These are phyloP conservation scores for Sitophilus oryzae DNA, from an alignment of 1,140 invertebrate species.

Conservation along the genomic window DNA sequence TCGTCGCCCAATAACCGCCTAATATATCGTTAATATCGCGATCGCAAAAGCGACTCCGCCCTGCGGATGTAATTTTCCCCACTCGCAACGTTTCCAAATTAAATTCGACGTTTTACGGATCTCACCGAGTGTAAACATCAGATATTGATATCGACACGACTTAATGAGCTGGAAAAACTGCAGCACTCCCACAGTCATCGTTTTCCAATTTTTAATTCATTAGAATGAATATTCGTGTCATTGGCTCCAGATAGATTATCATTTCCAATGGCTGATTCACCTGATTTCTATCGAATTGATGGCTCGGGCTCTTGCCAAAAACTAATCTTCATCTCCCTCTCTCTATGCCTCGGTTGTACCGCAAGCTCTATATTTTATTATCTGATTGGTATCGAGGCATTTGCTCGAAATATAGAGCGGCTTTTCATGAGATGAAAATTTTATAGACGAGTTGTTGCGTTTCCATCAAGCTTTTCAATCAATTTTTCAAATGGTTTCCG, in stretches of 20 bases:
- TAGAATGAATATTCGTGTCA: conserved; percentile 28
- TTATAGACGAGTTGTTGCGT: too few relatives aligned
- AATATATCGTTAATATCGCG: too few relatives aligned
- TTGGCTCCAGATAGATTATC: conserved; percentile 21
- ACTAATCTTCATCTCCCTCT: too few relatives aligned
- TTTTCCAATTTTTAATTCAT: conserved; percentile 21
- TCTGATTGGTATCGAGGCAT: too few relatives aligned
- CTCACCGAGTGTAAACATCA: conserved; percentile 28
- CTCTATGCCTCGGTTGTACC: too few relatives aligned
- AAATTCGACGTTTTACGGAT: conserved; percentile 28
- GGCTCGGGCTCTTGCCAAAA: conserved; percentile 7
- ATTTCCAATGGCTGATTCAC: conserved; percentile 12
- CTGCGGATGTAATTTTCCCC: not conserved
- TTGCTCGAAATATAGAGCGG: too few relatives aligned
- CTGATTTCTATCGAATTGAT: conserved; percentile 12
- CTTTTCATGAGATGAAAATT: too few relatives aligned
- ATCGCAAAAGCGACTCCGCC: too few relatives aligned
- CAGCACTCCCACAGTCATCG: conserved; percentile 29
- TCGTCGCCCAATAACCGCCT: not conserved
- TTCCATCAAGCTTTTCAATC: too few relatives aligned
- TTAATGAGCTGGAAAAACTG: conserved; percentile 31
- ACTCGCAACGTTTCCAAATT: conserved; percentile 21
- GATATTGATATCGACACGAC: conserved; percentile 24
- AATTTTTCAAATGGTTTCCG: too few relatives aligned
- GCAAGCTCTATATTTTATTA: too few relatives aligned